Evolutionary conservation across 2,113 vertebrate species (phyloP), one percentile per base, ranked within the genome.

Genomic region (Sardina pilchardus): DNA sequence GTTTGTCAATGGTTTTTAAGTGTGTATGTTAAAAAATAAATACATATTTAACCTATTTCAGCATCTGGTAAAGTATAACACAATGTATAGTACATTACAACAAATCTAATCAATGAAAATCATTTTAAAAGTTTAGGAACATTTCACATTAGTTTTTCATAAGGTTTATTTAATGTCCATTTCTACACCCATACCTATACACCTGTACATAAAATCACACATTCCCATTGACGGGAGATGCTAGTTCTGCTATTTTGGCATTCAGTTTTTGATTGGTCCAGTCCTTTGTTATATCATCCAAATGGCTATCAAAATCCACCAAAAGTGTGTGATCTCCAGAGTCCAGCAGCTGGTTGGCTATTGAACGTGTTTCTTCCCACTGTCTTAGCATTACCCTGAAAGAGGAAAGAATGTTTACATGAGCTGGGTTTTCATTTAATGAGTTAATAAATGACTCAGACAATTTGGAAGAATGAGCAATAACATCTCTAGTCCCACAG

Each of bases 231-330:
- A 94, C 95, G 24, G 95, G 94, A 0, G 95, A 94, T 86, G 94
- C 86, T 82, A 97, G 94, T 44, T 96, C 96, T 7, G 91, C 94
- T 71, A 98, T 97, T 87, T 95, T 96, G 26, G 86, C 89, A 85
- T 98, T 97, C 0, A 98, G 93, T 82, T 93, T 95, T 91, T 96
- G 95, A 94, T 98, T 98, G 94, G 96, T 97, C 97, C 97, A 98
- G 91, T 98, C 97, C 88, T 94, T 94, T 6, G 95, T 95, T 82
- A 98, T 97, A 94, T 98, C 97, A 0, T 97, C 97, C 89, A 98
- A 91, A 92, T 98, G 97, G 88, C 93, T 94, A 90, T 98, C 97
- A 44, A 97, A 98, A 88, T 98, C 97, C 71, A 98, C 96, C 90
- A 98, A 81, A 0, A 93, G 92, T 42, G 75, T 71, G 87, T 97